phyloP scores from a whole-genome alignment of 2,797 vertebrate species.

The Aratinga solstitialis region DNA sequence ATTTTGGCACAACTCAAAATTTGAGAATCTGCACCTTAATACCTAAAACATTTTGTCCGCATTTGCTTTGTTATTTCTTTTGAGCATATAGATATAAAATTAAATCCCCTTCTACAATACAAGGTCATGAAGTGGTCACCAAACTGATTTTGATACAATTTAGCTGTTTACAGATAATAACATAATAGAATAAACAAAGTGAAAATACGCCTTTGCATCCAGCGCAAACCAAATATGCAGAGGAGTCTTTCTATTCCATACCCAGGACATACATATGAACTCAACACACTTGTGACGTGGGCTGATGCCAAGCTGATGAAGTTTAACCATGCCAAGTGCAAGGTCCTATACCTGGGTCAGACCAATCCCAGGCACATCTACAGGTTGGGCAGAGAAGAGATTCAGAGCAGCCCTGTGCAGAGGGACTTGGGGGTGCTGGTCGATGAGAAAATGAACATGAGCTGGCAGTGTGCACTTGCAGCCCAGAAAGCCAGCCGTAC shows the following conservation, averaged over 20 bases:
- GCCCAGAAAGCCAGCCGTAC: no score
- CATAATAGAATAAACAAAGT: background rate
- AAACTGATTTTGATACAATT: background rate
- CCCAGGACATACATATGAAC: background rate
- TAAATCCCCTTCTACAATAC: background rate
- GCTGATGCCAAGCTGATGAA: no score
- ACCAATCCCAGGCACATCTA: no score
- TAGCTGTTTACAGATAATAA: background rate
- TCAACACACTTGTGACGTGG: no score
- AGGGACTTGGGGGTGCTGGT: no score
- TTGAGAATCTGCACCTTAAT: background rate
- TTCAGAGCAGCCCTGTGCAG: no score
- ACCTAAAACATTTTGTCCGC: rapidly evolving
- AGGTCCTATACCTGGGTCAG: no score
- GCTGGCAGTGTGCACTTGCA: no score
- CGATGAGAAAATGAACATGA: no score
- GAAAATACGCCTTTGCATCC: background rate
- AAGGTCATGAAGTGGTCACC: background rate
- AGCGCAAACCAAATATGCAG: background rate
- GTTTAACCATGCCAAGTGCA: no score
- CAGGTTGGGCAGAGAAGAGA: no score
- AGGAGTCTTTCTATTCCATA: background rate
- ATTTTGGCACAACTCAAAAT: background rate
- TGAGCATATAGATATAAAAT: background rate
- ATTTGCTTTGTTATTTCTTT: background rate